These are phyloP conservation scores for Nannoperca obscura DNA, from an alignment of 2,797 vertebrate species.

Conservation along the genomic window DNA sequence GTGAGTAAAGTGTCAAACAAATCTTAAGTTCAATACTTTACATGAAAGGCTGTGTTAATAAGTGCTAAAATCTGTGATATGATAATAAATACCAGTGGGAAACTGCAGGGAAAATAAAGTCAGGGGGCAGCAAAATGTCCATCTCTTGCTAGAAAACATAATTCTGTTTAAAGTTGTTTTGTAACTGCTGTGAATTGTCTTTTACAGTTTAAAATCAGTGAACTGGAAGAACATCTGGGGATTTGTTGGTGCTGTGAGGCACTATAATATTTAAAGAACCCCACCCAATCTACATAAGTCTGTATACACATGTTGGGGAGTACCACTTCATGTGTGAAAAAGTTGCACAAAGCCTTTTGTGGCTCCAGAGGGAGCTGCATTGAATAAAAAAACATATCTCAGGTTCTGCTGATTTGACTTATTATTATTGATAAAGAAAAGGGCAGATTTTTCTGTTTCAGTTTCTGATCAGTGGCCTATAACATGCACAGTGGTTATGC, in stretches of 20 bases:
- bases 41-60: background rate
- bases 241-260: background rate
- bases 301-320: conserved; percentile 1
- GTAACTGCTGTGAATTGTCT: background rate
- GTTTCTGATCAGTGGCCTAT: background rate
- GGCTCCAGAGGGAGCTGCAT: background rate
- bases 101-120: background rate
- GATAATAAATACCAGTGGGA: background rate
- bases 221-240: background rate
- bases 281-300: background rate
- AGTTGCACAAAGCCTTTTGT: background rate
- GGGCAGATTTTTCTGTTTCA: background rate
- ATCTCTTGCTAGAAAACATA: background rate
- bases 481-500: background rate
- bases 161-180: background rate
- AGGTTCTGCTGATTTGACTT: background rate
- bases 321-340: background rate
- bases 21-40: background rate
- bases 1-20: too few species aligned
- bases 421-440: background rate
- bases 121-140: background rate
- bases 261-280: background rate
- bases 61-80: background rate
- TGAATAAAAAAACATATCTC: background rate
- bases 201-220: background rate